phyloP scores from a whole-genome alignment of 2,888 invertebrate species.

The Anthoptus insignis region DNA sequence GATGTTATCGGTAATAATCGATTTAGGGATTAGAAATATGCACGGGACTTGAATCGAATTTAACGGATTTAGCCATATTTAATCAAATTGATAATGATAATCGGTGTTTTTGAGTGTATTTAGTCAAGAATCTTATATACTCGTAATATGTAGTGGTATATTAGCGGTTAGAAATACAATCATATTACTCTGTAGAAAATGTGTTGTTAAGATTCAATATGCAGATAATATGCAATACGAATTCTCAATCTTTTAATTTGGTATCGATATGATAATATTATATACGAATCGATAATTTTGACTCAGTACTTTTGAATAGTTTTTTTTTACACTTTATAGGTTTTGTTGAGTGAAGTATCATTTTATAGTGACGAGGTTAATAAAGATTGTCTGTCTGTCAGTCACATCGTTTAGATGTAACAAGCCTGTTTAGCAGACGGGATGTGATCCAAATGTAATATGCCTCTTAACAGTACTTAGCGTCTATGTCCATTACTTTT shows the following conservation, averaged over 20 bases:
- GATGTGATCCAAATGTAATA: constrained; percentile 17
- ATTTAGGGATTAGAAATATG: neutral
- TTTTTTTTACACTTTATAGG: neutral
- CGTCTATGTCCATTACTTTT: constrained; percentile 16
- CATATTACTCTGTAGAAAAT: neutral
- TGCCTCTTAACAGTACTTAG: constrained; percentile 36
- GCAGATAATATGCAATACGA: neutral
- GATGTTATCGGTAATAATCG: neutral
- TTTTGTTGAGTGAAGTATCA: neutral
- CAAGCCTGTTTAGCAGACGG: neutral
- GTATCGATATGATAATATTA: neutral
- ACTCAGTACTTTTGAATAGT: too few relatives aligned
- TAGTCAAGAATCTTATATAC: neutral
- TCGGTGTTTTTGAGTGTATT: neutral
- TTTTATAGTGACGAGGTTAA: neutral
- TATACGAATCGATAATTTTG: too few relatives aligned
- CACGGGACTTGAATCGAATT: neutral
- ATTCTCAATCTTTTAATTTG: neutral
- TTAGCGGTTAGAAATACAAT: neutral
- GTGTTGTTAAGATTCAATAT: neutral
- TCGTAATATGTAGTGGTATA: neutral
- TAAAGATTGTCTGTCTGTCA: neutral
- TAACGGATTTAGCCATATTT: neutral
- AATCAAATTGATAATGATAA: neutral
- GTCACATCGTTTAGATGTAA: neutral